phyloP scores from a whole-genome alignment of 2,888 invertebrate species.

The Malthinus flaveolus region DNA sequence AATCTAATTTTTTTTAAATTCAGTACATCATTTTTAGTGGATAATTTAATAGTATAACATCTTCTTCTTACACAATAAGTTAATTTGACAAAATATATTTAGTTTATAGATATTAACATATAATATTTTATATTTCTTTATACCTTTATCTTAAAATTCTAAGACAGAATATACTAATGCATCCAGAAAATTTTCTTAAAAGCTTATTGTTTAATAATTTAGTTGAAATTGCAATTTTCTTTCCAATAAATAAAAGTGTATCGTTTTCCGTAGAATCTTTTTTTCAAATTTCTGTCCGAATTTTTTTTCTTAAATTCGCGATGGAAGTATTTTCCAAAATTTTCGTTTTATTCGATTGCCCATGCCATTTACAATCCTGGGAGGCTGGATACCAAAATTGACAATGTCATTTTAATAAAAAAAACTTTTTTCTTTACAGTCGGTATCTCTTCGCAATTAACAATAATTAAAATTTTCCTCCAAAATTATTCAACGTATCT shows the following conservation, averaged over 20 bases:
- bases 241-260: too few relatives aligned
- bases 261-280: too few relatives aligned
- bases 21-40: constrained; percentile 51
- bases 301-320: too few relatives aligned
- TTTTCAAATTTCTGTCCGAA: too few relatives aligned
- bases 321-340: not conserved
- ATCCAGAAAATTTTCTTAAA: constrained; percentile 19
- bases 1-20: constrained; percentile 50
- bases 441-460: constrained; percentile 11
- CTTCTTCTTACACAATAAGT: constrained; percentile 35
- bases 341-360: not conserved
- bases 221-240: not conserved
- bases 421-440: not conserved
- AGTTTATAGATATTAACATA: constrained; percentile 40
- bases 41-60: constrained; percentile 43
- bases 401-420: constrained; percentile 28
- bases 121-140: constrained; percentile 18
- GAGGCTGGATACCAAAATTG: constrained; percentile 52
- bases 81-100: constrained; percentile 53
- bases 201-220: constrained; percentile 17
- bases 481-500: constrained; percentile 28
- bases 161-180: constrained; percentile 21
- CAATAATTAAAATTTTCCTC: constrained; percentile 19
- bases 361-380: constrained; percentile 39
- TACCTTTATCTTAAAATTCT: constrained; percentile 22